Evolutionary conservation across 2,113 vertebrate species (phyloP).

Genomic region (Cygnus atratus): DNA sequence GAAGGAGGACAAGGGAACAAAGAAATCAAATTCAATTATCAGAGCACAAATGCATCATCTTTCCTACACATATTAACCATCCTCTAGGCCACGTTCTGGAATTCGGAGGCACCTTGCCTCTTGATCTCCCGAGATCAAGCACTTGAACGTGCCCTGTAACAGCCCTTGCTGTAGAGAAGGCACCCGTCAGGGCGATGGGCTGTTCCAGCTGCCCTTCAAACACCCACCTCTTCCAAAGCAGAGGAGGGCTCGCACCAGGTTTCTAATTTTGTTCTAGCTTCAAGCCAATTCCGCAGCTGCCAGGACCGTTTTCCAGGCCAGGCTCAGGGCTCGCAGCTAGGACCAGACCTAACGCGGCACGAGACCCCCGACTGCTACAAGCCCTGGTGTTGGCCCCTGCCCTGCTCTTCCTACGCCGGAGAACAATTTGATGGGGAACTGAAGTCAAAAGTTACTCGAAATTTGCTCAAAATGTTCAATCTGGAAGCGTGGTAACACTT

Average conservation of each 20-base stretch:
- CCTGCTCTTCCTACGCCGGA: rapidly evolving
- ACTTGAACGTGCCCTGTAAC: too few species aligned
- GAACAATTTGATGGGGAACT: not conserved
- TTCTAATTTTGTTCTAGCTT: not conserved
- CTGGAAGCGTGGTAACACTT: not conserved
- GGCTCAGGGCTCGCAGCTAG: not conserved
- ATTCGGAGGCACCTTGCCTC: not conserved
- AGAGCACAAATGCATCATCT: not conserved
- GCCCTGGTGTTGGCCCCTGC: not conserved
- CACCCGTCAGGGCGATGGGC: rapidly evolving
- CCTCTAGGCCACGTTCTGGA: not conserved
- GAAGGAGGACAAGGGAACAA: not conserved
- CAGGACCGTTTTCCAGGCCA: not conserved
- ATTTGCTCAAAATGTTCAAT: not conserved
- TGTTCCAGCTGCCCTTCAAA: not conserved
- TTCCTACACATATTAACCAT: not conserved
- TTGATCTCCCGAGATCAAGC: not conserved
- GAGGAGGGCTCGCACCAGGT: not conserved
- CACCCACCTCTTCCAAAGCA: not conserved
- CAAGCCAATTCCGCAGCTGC: not conserved
- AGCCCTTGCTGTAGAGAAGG: not conserved
- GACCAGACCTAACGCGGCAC: not conserved
- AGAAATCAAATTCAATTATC: not conserved
- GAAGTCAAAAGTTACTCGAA: not conserved
- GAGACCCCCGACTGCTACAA: rapidly evolving